Conservation (phyloP, 2,888 invertebrate genomes). For the Camponotus fellah region DNA sequence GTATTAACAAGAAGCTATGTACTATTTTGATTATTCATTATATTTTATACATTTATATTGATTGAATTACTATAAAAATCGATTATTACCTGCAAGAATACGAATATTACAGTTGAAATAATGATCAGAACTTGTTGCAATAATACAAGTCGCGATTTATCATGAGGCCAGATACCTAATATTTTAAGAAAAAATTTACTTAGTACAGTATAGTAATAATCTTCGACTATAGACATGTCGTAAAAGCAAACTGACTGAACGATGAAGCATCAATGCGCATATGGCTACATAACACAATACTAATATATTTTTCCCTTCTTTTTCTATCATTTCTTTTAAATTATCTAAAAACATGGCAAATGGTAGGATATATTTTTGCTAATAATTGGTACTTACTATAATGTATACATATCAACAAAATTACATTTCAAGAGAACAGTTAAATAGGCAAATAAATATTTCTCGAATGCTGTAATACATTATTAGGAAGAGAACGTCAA, state of each 20-base stretch:
- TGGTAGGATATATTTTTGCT: neutral
- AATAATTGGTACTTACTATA: neutral
- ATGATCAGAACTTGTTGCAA: neutral
- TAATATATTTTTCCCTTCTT: neutral
- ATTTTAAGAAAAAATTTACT: neutral
- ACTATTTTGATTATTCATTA: neutral
- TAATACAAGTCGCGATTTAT: constrained; percentile 8
- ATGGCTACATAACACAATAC: neutral
- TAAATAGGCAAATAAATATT: neutral
- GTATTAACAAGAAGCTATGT: neutral
- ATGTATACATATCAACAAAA: neutral
- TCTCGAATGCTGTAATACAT: neutral
- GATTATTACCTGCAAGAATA: constrained; percentile 30
- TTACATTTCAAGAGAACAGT: neutral
- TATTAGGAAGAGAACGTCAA: neutral
- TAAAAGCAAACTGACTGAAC: neutral
- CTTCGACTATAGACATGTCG: constrained; percentile 25
- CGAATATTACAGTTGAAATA: neutral
- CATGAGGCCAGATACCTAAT: constrained; percentile 33
- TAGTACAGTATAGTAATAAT: constrained; percentile 23
- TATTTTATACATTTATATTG: neutral
- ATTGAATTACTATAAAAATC: neutral
- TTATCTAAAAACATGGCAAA: neutral
- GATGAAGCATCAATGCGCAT: neutral
- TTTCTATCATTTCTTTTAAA: neutral